Conservation (phyloP, 2,888 invertebrate genomes). For the Heliconius hortense region DNA sequence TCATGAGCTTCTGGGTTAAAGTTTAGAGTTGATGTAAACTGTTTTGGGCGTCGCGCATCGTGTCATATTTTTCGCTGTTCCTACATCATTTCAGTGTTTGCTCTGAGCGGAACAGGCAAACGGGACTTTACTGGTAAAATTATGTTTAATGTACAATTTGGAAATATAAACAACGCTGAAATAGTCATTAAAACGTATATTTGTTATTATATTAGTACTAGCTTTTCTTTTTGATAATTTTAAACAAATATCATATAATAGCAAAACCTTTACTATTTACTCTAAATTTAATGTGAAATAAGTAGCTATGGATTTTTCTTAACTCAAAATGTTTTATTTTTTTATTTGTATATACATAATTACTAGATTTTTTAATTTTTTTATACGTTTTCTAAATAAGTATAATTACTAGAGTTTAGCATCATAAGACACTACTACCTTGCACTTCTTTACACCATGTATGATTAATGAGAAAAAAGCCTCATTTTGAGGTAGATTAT, state of each 20-base stretch:
- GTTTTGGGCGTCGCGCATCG: slow-evolving; percentile 33
- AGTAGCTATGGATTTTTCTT: no score
- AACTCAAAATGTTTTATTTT: neutral
- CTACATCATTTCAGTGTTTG: slow-evolving; percentile 48
- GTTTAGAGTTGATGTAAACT: slow-evolving; percentile 53
- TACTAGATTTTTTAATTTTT: no score
- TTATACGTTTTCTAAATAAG: no score
- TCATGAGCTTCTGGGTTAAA: slow-evolving; percentile 44
- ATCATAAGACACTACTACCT: neutral
- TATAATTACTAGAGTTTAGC: neutral
- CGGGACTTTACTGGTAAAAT: slow-evolving; percentile 36
- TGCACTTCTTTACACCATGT: neutral
- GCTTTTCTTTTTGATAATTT: neutral
- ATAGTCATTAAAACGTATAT: neutral
- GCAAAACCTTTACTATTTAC: neutral
- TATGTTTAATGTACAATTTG: slow-evolving; percentile 31
- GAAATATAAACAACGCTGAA: slow-evolving; percentile 25
- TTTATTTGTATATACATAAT: neutral
- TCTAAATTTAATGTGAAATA: no score
- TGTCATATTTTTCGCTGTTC: slow-evolving; percentile 50
- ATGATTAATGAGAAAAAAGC: neutral
- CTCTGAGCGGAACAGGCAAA: slow-evolving; percentile 43
- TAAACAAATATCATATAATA: neutral
- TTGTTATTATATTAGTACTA: neutral
- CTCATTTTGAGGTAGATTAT: no score